These are phyloP conservation scores for Philhelius pedissequus DNA, from an alignment of 2,888 invertebrate species.

Conservation along the genomic window DNA sequence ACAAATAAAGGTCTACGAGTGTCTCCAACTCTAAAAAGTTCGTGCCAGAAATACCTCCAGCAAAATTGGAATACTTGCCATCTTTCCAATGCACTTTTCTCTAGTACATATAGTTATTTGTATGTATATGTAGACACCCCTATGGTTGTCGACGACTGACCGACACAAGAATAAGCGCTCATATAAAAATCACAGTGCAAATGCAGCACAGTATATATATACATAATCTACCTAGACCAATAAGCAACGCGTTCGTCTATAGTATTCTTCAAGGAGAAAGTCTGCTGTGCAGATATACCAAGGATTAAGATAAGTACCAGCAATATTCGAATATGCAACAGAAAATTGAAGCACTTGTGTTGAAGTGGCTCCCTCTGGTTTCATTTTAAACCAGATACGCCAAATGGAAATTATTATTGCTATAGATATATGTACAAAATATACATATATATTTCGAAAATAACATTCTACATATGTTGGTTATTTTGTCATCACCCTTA, in stretches of 20 bases:
- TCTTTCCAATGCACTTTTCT: not conserved
- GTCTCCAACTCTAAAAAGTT: constrained; percentile 25
- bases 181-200: constrained; percentile 38
- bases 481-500: too few species aligned
- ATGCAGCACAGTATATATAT: too few species aligned
- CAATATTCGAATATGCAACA: constrained; percentile 60
- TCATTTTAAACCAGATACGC: constrained; percentile 50
- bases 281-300: constrained; percentile 2
- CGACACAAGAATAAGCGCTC: not conserved
- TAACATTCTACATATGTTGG: too few species aligned
- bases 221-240: not conserved
- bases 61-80: not conserved
- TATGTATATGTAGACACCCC: not conserved
- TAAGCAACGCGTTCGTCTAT: constrained; percentile 38
- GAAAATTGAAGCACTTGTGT: constrained; percentile 49
- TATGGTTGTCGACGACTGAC: not conserved
- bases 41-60: constrained; percentile 3
- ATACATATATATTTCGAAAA: too few species aligned
- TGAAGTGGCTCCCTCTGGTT: constrained; percentile 1
- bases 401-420: constrained; percentile 60
- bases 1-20: constrained; percentile 59
- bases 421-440: too few species aligned
- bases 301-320: constrained; percentile 63
- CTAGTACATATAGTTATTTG: too few species aligned
- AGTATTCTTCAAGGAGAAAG: constrained; percentile 46